Base-by-base conservation (phyloP, 1,140 invertebrate genomes). In the Zeugodacus cucurbitae region DNA sequence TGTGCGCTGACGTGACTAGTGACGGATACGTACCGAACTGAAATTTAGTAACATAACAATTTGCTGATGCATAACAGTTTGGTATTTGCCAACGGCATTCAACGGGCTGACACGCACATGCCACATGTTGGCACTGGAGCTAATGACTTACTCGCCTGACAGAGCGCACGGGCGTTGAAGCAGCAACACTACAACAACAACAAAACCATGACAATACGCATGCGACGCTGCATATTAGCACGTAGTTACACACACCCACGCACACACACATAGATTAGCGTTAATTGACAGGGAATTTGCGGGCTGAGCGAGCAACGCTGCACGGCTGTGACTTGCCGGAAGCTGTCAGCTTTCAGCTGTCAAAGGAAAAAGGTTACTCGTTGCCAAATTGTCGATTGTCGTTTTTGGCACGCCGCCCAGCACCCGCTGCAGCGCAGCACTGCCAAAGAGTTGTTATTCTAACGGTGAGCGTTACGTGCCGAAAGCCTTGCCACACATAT, bases 261-360 rank as follows among this genome's bases (percentile, higher is more conserved):
- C 62, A 64, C 26, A 64, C 62, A 14, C 34, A 74, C 34, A 37
- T 2, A 20, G 17, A 37, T 74, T 74, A 74, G 67, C 8, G 34
- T n/a, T 41, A 37, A 74, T 37, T 37, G 67, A 37, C 32, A 74
- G 67, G 34, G 67, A 20, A 22, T 74, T 74, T 74, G 34, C 26
- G 32, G 34, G 17, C 7, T 74, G 67, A 37, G 34, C 22, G 32
- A 70, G 29, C 64, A 70, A 14, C 64, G 29, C 14, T 70, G 10
- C 37, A 41, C 22, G 5, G 34, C 22, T 34, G 67, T 74, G 67
- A 41, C 67, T 74, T 74, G 67, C 20, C 34, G 67, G 67, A 37
- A 74, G 67, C 67, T 74, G 67, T 22, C 34, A 37, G n/a, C n/a
- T n/a, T n/a, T n/a, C n/a, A 74, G 67, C 67, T 74, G 67, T 22